Evolutionary conservation across 2,888 invertebrate species (phyloP).

Genomic region (Tipula unca): DNA sequence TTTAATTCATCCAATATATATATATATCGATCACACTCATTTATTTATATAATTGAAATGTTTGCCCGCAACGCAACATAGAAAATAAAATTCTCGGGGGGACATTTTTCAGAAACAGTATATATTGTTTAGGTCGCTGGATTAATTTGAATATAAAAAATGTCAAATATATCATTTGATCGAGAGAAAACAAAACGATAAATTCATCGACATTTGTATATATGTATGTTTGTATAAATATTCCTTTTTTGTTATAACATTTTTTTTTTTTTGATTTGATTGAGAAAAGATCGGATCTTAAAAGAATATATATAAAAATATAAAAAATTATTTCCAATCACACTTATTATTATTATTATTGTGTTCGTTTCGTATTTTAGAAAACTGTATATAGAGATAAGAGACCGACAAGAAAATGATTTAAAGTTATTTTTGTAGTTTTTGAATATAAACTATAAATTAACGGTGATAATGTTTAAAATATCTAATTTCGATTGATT

Average conservation of each 20-base stretch:
- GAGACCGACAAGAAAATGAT: not conserved
- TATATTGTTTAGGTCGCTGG: not conserved
- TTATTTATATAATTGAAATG: not conserved
- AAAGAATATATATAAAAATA: not conserved
- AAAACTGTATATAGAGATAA: not conserved
- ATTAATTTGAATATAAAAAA: not conserved
- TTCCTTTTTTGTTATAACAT: not conserved
- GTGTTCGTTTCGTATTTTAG: not conserved
- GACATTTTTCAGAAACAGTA: not conserved
- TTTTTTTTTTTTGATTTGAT: not conserved
- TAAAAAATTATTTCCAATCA: not conserved
- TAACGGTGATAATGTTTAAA: not conserved
- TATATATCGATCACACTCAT: not conserved
- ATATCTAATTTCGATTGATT: slow-evolving; percentile 14
- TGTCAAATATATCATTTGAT: not conserved
- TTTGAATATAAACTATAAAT: not conserved
- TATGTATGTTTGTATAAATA: not conserved
- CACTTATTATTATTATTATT: not conserved
- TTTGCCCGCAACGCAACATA: too few species aligned
- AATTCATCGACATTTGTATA: not conserved
- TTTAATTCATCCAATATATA: not conserved
- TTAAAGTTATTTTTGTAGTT: not conserved
- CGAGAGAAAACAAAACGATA: not conserved
- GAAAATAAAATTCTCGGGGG: not conserved
- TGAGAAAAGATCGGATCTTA: not conserved